Base-by-base conservation (phyloP, 2,113 vertebrate genomes). In the Bolborhynchus lineola region DNA sequence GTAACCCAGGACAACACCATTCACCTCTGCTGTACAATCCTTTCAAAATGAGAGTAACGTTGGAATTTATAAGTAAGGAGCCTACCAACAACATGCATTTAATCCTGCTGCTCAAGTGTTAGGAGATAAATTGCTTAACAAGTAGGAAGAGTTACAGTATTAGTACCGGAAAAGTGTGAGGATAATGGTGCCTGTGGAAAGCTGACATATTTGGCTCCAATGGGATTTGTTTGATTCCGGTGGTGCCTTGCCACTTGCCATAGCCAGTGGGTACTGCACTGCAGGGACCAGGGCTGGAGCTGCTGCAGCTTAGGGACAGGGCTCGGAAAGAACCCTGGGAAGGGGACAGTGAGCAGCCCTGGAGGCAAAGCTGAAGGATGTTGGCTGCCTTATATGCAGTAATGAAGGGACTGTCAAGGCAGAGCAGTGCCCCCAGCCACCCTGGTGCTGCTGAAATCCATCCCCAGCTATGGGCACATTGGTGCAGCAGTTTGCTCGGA, bases 371-470 rank as follows among this genome's bases (percentile, higher is more conserved):
- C 11, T 14, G 49, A 47, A 46, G 50, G 29, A 41, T 2, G 0
- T 41, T 1, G 0, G 52, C 52, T n/a, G 29, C 1, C 0, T 39
- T 37, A 20, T 1, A 20, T 1, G 17, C 39, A 63, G 33, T 37
- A 44, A 7, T 19, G 50, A 41, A 37, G 37, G 37, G 46, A 25
- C 13, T 23, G 26, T 31, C 53, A 50, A 26, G 18, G 31, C 18
- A 50, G n/a, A 50, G 18, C 47, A 37, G 47, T 16, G n/a, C 12
- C 18, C n/a, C 47, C n/a, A 21, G 26, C 25, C 25, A 18, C 18
- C 18, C 26, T 9, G 18, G 47, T 50, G 47, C 47, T 52, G 47
- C 25, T 8, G 25, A 21, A 29, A 37, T 9, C 37, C 35, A 12
- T 41, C 49, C 17, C 29, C 29, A 55, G 53, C 53, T 55, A 55